Evolutionary conservation across 2,797 vertebrate species (phyloP).

Genomic region (Pseudochaenichthys georgianus): DNA sequence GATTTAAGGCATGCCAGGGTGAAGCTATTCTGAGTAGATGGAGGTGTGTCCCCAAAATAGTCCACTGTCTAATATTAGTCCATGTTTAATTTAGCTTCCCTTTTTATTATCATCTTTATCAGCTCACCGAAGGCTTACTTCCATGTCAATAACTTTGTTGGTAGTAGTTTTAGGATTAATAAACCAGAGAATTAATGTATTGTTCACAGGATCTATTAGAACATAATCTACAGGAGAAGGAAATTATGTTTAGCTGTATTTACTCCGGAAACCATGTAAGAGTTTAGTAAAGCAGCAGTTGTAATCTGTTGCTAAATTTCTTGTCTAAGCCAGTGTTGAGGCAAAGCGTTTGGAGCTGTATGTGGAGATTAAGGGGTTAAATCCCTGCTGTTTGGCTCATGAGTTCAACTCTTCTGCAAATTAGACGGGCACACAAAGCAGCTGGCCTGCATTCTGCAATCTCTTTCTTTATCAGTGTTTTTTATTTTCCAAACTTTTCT

Average conservation of each 20-base stretch:
- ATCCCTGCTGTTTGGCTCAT: slow-evolving; percentile 46
- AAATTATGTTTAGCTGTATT: slow-evolving; percentile 4
- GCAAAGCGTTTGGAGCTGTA: slow-evolving; percentile 28
- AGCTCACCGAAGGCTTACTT: neutral
- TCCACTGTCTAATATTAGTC: slow-evolving; percentile 47
- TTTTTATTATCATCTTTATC: slow-evolving; percentile 23
- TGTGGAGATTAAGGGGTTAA: slow-evolving; percentile 70
- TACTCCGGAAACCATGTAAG: slow-evolving; percentile 6
- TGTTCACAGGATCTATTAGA: slow-evolving; percentile 1
- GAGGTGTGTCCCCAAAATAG: slow-evolving; percentile 36
- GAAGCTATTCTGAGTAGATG: slow-evolving; percentile 24
- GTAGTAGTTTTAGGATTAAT: neutral
- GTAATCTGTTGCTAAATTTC: slow-evolving; percentile 34
- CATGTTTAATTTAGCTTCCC: slow-evolving; percentile 28
- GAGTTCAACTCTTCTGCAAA: slow-evolving; percentile 56
- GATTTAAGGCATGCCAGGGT: slow-evolving; percentile 18
- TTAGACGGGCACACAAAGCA: slow-evolving; percentile 54
- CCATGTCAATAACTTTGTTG: neutral
- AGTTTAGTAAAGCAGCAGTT: slow-evolving; percentile 17
- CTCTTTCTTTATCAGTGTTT: slow-evolving; percentile 21
- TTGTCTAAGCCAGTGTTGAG: slow-evolving; percentile 29
- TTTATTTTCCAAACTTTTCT: slow-evolving; percentile 13
- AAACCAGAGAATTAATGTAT: neutral
- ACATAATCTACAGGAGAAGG: neutral
- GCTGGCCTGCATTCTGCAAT: slow-evolving; percentile 56